Base-by-base conservation (phyloP, 2,888 invertebrate genomes). In the Parasteatoda lunata region DNA sequence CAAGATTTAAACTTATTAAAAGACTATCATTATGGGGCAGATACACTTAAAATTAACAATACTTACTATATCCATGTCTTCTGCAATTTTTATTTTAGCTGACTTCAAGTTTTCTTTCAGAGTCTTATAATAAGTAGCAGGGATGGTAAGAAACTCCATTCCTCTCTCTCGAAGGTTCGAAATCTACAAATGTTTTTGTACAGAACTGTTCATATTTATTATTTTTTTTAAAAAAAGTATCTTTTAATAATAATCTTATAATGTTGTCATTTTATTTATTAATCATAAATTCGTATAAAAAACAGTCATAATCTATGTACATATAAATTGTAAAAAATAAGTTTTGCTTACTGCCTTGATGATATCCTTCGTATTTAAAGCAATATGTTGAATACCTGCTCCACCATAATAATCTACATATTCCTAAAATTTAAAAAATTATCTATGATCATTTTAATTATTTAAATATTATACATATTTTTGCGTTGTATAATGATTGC, bases 361-460 rank as follows among this genome's bases (percentile, higher is more conserved):
- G 91, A 99, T 98, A 92, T 99, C 96, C 89, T 94, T 94, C 0
- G 98, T 97, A 91, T 98, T 98, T n/a, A 99, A 93, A 4, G 99
- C 99, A 90, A 99, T 97, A 91, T 99, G 99, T 92, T 99, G 99
- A 0, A 99, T 98, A 0, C 99, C 99, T 3, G 98, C 96, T 0
- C 98, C 98, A 0, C 98, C 99, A 91, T 99, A 98, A 92, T 98
- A 99, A 91, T 99, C 98, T 68, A 99, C 98, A 91, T 97, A 99
- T 92, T 99, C 99, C 93, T 93, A 90, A 51, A 90, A 90, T 76
- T 30, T 85, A 7, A 30, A 30, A 30, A 30, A 30, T 30, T 30
- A 30, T 30, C 30, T 30, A 30, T 2, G 30, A 30, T 30, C 30
- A 30, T 30, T 30, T 30, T 30, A 30, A 30, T 30, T 30, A 30